Evolutionary conservation across 2,888 invertebrate species (phyloP).

Genomic region (Emmelina monodactyla): DNA sequence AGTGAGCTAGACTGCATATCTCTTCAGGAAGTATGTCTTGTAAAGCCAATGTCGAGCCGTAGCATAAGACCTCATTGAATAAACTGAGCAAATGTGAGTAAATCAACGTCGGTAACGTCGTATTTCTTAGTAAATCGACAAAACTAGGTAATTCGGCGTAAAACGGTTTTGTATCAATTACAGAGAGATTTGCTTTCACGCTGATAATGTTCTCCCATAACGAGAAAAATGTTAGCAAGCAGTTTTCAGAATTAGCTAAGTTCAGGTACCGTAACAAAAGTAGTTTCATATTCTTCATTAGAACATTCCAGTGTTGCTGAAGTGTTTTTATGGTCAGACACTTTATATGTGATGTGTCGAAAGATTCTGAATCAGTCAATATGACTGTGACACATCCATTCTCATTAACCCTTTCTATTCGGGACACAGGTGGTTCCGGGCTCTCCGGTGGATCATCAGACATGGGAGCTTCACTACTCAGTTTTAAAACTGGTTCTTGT

Average conservation of each 20-base stretch:
- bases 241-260: conserved; percentile 70
- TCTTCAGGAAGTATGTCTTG: conserved; percentile 90
- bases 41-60: conserved; percentile 87
- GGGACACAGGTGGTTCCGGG: conserved; percentile 36
- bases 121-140: conserved; percentile 73
- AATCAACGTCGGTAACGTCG: conserved; percentile 78
- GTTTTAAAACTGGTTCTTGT: conserved; percentile 48
- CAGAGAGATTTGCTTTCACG: conserved; percentile 88
- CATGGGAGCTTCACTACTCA: conserved; percentile 28
- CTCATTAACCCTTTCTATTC: conserved; percentile 51
- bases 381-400: conserved; percentile 68
- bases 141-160: conserved; percentile 85
- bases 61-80: conserved; percentile 90
- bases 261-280: conserved; percentile 66
- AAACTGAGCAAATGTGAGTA: conserved; percentile 86
- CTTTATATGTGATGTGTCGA: conserved; percentile 86
- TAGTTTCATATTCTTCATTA: conserved; percentile 75
- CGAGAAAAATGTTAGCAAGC: conserved; percentile 81
- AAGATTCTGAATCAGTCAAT: conserved; percentile 80
- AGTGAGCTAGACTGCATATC: conserved; percentile 85
- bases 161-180: conserved; percentile 88
- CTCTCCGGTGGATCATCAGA: conserved; percentile 33
- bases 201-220: conserved; percentile 92
- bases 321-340: conserved; percentile 85
- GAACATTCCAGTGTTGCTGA: conserved; percentile 83